Base-by-base conservation (phyloP, 2,888 invertebrate genomes). In the Cerastoderma edule region DNA sequence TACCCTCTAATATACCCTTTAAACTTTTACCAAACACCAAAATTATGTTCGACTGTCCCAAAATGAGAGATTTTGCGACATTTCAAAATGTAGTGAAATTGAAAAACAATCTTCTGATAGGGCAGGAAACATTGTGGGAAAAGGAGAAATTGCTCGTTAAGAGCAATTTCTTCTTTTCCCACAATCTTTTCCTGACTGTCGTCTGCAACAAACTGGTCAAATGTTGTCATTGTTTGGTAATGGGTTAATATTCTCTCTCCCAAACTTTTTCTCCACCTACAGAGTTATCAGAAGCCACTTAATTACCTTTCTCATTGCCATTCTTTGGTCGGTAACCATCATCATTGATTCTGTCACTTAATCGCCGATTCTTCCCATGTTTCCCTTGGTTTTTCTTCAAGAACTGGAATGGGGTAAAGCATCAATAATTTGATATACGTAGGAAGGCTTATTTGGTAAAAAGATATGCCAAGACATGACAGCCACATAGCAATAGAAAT, bases 361-460 rank as follows among this genome's bases (percentile, higher is more conserved):
- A n/a, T 24, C 78, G 64, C 19, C 30, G 44, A 10, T 64, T 71
- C 54, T 75, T 78, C 4, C 28, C 69, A 64, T 69, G 56, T 44
- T 75, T 66, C n/a, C 81, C 75, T n/a, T 74, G 67, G 32, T 78
- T 78, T 73, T 81, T 75, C 57, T 81, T 81, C 67, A 81, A 57
- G 48, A 64, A 81, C 81, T 81, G 39, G 28, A 54, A 67, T 16
- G 13, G 28, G 30, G 24, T 44, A 35, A 63, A 22, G 16, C 8
- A 22, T 63, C 10, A 13, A 13, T 13, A 13, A n/a, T 57, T 54
- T 27, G 39, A 13, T 39, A 13, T 13, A 39, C 39, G 39, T 13
- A 39, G 16, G 16, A 39, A 39, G 39, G 39, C 16, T 39, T 39
- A 39, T n/a, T n/a, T n/a, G 16, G 16, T 8, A 39, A 39, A 39